Evolutionary conservation across 2,888 invertebrate genomes (phyloP), one percentile per base, ranked within the genome.

Genomic region (Crossocerus cetratus): DNA sequence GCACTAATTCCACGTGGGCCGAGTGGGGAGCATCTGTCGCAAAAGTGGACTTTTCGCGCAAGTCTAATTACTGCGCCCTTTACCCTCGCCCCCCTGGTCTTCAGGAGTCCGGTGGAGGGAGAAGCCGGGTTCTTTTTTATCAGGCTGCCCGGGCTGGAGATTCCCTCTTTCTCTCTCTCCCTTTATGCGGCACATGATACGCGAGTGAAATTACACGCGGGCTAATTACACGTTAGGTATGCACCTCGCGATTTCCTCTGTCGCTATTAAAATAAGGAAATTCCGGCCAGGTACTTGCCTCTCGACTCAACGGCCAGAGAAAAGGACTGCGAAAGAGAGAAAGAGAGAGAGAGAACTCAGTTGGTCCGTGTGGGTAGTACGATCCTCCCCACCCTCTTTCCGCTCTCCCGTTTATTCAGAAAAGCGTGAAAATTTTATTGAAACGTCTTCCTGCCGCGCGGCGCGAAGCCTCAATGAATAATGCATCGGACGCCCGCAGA

Each of bases 161-260:
- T 69, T 73, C 73, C 11, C 11, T 32, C 32, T 32, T 11, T 32
- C 11, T 32, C 32, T 32, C 32, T 32, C 32, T 11, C 32, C 8
- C 32, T 71, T 71, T 78, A 65, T 57, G 67, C 62, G 67, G 58
- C 67, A 66, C 62, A 42, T 62, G 64, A 77, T 63, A 67, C 60
- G 68, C 76, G 73, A 64, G 70, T 80, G 74, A 80, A 85, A 85
- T 84, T 84, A 85, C 83, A 81, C 71, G 65, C 76, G 66, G 69
- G 68, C 72, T 83, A 84, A 84, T 84, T 85, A 76, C 81, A 59
- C 74, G 75, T 80, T 82, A 77, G 82, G 79, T 82, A 79, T 79
- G 84, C 81, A 73, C 32, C 53, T 59, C 64, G 74, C 66, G 74
- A 76, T 59, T 70, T 64, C 53, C 67, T 20, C 62, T 42, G 32